Percentiles rank a stretch among this genome's conserved stretches.
These are phyloP conservation scores for Lasiommata megera DNA, from an alignment of 2,888 invertebrate species.

Conservation along the genomic window DNA sequence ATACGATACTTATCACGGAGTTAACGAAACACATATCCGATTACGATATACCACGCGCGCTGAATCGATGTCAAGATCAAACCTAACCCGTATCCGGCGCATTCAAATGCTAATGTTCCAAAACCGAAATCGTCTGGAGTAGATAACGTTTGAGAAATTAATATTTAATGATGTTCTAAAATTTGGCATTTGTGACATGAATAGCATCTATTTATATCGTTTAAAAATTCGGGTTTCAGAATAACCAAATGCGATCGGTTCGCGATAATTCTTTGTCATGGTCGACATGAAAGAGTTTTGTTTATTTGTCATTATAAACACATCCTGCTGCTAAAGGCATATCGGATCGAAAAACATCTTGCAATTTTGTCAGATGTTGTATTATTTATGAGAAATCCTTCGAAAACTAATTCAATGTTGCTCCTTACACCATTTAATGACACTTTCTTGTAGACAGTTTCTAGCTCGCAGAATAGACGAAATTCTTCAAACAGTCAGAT, in stretches of 20 bases:
- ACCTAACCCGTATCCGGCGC: slow-evolving; percentile 34
- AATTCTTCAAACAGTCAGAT: no score
- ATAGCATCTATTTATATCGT: slow-evolving; percentile 11
- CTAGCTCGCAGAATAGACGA: no score
- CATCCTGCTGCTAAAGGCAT: background rate
- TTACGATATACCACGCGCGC: slow-evolving; percentile 1
- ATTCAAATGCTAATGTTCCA: slow-evolving; percentile 36
- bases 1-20: background rate
- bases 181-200: slow-evolving; percentile 6
- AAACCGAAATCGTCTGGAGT: slow-evolving; percentile 21
- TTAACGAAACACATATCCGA: slow-evolving; percentile 2
- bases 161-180: slow-evolving; percentile 18
- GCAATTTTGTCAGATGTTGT: background rate
- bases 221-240: background rate
- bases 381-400: no score
- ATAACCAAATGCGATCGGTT: background rate
- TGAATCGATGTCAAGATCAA: slow-evolving; percentile 28
- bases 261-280: slow-evolving; percentile 1
- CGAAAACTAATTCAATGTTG: no score
- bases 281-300: background rate
- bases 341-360: no score
- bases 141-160: slow-evolving; percentile 31
- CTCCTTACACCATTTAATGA: no score
- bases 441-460: no score
- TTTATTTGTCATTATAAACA: background rate